phyloP scores from a whole-genome alignment of 1,140 invertebrate species.

The Akabosia matsudoensis region DNA sequence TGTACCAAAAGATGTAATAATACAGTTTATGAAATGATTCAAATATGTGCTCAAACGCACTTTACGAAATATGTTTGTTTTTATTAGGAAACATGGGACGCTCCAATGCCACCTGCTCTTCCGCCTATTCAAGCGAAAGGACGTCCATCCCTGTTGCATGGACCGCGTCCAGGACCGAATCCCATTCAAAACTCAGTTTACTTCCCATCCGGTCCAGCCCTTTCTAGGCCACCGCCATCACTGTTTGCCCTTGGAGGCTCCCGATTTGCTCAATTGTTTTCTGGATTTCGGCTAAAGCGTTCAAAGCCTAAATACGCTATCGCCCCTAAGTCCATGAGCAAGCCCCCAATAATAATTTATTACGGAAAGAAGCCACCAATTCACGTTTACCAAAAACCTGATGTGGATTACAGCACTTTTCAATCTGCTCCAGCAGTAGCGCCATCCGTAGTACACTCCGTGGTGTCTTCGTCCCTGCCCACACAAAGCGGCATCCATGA shows the following conservation, averaged over 20 bases:
- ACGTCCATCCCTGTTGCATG: not conserved
- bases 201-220: constrained; percentile 17
- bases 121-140: not conserved
- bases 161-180: not conserved
- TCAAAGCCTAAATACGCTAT: constrained; percentile 48
- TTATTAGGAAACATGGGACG: not conserved
- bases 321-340: constrained; percentile 50
- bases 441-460: not conserved
- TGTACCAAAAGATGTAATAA: too few relatives aligned
- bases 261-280: constrained; percentile 1
- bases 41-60: too few relatives aligned
- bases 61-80: not conserved
- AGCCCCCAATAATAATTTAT: constrained; percentile 55
- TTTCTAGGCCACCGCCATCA: constrained; percentile 12
- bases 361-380: constrained; percentile 53
- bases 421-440: not conserved
- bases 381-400: constrained; percentile 50
- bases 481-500: not conserved
- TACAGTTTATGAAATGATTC: not conserved
- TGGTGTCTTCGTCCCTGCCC: not conserved
- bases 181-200: not conserved
- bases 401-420: constrained; percentile 6
- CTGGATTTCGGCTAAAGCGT: not conserved
- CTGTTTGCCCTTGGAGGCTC: constrained; percentile 13
- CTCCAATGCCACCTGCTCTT: not conserved